These are phyloP conservation scores for Prunella fulvescens DNA, from an alignment of 2,113 vertebrate species.

Conservation along the genomic window DNA sequence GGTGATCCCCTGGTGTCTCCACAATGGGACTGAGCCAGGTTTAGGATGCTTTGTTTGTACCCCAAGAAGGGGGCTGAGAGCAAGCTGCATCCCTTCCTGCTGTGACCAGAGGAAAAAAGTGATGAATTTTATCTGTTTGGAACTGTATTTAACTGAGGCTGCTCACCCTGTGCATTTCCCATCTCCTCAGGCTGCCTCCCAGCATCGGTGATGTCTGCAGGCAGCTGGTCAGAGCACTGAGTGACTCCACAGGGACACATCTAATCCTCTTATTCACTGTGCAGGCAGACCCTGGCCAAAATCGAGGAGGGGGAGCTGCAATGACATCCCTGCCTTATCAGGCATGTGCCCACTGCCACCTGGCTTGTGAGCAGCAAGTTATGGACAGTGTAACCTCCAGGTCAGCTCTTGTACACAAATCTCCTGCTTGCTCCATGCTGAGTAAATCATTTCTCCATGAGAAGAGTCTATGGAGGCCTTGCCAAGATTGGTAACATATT, in stretches of 20 bases:
- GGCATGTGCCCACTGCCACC: not conserved
- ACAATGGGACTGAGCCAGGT: rapidly evolving
- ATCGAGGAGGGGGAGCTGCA: not conserved
- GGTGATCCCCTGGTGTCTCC: not conserved
- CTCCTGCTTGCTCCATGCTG: not conserved
- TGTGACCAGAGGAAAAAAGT: not conserved
- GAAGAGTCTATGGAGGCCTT: not conserved
- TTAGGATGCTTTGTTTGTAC: not conserved
- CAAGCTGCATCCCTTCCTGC: not conserved
- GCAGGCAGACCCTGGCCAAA: not conserved
- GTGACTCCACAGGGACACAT: not conserved
- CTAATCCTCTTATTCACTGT: not conserved
- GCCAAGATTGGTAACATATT: not conserved
- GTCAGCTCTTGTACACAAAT: not conserved
- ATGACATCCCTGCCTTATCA: not conserved
- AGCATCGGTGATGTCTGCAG: not conserved
- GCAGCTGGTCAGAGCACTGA: not conserved
- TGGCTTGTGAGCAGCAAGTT: not conserved
- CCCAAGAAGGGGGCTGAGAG: not conserved
- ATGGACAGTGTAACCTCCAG: not conserved
- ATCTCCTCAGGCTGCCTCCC: not conserved
- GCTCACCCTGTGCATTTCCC: not conserved
- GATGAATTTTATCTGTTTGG: not conserved
- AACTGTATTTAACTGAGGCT: not conserved
- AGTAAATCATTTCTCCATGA: not conserved